Evolutionary conservation across 2,797 vertebrate genomes (phyloP).

Genomic region (Pangasius macronema): DNA sequence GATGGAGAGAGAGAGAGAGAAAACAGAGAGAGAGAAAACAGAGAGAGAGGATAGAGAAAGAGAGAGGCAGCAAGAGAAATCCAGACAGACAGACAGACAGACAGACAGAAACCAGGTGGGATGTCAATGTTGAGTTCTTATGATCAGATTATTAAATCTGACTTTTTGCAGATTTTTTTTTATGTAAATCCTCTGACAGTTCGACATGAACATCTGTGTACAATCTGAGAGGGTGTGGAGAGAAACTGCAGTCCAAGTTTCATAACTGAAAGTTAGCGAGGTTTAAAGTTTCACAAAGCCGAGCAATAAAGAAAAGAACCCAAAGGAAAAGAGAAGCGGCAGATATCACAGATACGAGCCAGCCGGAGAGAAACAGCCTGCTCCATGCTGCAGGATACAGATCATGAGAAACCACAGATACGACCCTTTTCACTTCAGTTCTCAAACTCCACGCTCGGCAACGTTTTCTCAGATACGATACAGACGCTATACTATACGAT

Average conservation of each 20-base stretch:
- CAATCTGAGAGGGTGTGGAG: not conserved
- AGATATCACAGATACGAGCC: not conserved
- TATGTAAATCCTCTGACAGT: not conserved
- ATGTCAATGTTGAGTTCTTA: not conserved
- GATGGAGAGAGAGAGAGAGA: not conserved
- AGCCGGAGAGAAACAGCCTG: not conserved
- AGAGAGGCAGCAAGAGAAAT: not conserved
- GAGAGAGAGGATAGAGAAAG: not conserved
- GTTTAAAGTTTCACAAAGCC: constrained; percentile 11
- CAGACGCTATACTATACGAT: not conserved
- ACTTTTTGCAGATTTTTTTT: not conserved
- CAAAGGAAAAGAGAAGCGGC: not conserved
- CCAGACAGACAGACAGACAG: not conserved
- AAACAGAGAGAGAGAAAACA: not conserved
- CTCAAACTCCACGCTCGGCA: not conserved
- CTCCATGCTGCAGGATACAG: not conserved
- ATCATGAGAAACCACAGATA: not conserved
- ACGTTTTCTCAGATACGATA: not conserved
- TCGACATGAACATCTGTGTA: not conserved
- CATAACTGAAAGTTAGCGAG: not conserved
- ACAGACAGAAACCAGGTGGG: too few relatives aligned
- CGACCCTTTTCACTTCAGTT: not conserved
- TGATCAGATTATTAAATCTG: not conserved
- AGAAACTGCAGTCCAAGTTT: not conserved
- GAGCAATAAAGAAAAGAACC: not conserved